Evolutionary conservation across 2,113 vertebrate genomes (phyloP), one percentile per base, ranked within the genome.

Genomic region (Ibidorhyncha struthersii): DNA sequence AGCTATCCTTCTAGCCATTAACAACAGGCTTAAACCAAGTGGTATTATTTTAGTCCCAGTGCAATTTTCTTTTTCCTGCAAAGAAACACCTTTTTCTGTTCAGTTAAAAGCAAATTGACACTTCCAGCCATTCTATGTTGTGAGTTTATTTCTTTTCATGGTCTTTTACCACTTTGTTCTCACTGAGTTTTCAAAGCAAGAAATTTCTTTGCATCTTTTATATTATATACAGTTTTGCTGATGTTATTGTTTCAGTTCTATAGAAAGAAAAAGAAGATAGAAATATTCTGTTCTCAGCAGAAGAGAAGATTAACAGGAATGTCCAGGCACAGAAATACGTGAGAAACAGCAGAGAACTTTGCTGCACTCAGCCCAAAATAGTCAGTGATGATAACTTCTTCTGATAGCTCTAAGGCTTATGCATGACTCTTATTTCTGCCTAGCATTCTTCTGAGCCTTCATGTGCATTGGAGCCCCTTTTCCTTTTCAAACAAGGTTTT

Each of bases 61-160:
- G 61, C 70, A 95, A 93, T 95, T 97, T 97, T 95, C 83, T 69
- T 95, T 61, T 81, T 95, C 73, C 79, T 97, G 82, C 86, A 95
- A 94, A 73, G 84, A 91, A 97, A 92, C 62, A 96, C 83, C 89
- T 96, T 92, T 91, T 83, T 82, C 61, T 90, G 21, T 89, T 85
- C 73, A 50, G 71, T 55, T 97, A 89, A 94, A 93, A 67, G 94
- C 43, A 94, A 97, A 96, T 77, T 82, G 80, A 62, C 80, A 89
- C 66, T 94, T 62, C 23, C 59, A 80, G 52, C 11, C 56, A 9
- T 76, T 73, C 65, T 90, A 36, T 66, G 22, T 74, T 43, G 38
- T 63, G 79, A 72, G 15, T 45, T 81, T 93, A 27, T 62, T 74
- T 45, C 26, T 90, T 79, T 78, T 63, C 71, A 53, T 23, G 19